Evolutionary conservation across 2,113 vertebrate species (phyloP).

Genomic region (Alligator mississippiensis): DNA sequence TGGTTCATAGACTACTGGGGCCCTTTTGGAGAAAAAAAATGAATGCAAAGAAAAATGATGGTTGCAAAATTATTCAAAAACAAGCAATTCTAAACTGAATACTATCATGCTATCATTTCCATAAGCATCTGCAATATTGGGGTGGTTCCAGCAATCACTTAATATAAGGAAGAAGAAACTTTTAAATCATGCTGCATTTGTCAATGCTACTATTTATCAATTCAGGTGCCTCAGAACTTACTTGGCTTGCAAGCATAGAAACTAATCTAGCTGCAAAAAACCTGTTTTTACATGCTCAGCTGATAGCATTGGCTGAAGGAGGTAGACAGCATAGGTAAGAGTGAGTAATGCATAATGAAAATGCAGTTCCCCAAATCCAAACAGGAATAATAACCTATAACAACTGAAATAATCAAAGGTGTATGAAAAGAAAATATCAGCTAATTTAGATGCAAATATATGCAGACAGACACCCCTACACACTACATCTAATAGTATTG

Average conservation of each 20-base stretch:
- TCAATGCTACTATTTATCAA: neutral
- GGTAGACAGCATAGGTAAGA: slow-evolving; percentile 12
- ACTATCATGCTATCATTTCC: neutral
- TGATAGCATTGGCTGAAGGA: neutral
- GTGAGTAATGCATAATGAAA: slow-evolving; percentile 42
- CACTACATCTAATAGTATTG: neutral
- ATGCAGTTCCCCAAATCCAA: neutral
- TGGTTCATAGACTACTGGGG: neutral
- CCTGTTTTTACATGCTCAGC: slow-evolving; percentile 34
- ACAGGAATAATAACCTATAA: slow-evolving; percentile 36
- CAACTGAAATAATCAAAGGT: slow-evolving; percentile 46
- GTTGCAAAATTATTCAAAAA: neutral
- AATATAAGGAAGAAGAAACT: neutral
- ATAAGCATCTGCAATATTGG: slow-evolving; percentile 14
- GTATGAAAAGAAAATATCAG: neutral
- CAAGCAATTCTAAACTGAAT: neutral
- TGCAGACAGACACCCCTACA: neutral
- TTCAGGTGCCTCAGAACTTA: neutral
- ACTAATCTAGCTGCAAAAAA: slow-evolving; percentile 12
- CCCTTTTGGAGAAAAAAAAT: neutral
- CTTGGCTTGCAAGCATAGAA: slow-evolving; percentile 2
- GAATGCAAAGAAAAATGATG: neutral
- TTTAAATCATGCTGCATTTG: neutral
- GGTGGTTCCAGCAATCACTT: neutral
- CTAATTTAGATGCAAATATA: slow-evolving; percentile 67